These are phyloP conservation scores for Habrosyne pyritoides DNA, from an alignment of 2,888 invertebrate species.

Conservation along the genomic window DNA sequence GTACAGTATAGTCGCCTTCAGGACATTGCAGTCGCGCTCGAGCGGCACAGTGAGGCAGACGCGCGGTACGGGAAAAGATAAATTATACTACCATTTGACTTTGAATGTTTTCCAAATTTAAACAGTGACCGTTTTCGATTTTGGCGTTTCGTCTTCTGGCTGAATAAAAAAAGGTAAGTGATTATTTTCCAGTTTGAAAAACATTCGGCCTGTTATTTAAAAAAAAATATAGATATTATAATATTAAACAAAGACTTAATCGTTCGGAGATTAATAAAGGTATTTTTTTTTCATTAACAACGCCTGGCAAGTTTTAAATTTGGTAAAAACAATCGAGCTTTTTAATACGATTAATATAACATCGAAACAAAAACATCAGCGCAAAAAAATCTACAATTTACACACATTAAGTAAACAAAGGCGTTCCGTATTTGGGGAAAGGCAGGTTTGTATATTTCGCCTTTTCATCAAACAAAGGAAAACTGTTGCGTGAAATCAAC, in stretches of 20 bases:
- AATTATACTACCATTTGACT: conserved; percentile 11
- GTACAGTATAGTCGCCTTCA: conserved; percentile 22
- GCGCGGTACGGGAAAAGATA: conserved; percentile 20
- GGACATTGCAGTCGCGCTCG: conserved; percentile 43
- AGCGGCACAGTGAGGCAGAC: conserved; percentile 40
- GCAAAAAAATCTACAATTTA: not conserved
- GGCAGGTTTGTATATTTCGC: not conserved
- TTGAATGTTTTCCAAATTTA: conserved; percentile 24
- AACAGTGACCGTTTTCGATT: conserved; percentile 28
- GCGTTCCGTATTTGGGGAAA: not conserved
- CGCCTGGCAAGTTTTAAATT: too few species aligned
- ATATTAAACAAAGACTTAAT: too few species aligned
- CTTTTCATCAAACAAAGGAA: conserved; percentile 43
- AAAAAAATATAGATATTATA: too few species aligned
- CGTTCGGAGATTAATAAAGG: too few species aligned
- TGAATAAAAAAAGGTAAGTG: conserved; percentile 10
- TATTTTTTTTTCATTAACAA: too few species aligned
- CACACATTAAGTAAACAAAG: not conserved
- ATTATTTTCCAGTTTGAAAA: not conserved
- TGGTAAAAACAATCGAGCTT: too few species aligned
- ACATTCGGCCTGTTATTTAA: not conserved
- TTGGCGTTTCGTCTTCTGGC: conserved; percentile 10
- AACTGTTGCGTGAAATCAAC: conserved; percentile 72
- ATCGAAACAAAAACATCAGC: not conserved
- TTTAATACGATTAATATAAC: too few species aligned